These are phyloP conservation scores for Rhinoderma darwinii DNA, from an alignment of 2,113 vertebrate genomes.

Conservation along the genomic window DNA sequence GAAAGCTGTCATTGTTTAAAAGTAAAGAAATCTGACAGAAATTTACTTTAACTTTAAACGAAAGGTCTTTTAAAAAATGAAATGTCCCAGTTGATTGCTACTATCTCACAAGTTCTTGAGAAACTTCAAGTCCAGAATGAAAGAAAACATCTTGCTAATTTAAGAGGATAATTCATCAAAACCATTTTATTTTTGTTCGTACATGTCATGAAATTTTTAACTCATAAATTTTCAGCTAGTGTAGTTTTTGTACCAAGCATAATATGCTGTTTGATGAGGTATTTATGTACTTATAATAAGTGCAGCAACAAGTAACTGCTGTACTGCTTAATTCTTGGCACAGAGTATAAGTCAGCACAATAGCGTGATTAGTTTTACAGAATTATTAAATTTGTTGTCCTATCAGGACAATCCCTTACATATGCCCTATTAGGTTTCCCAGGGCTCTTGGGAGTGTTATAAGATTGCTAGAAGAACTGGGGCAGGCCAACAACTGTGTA, in stretches of 20 bases:
- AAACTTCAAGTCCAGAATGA: conserved; percentile 4
- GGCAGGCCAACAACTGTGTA: no score
- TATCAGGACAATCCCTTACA: no score
- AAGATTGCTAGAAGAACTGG: no score
- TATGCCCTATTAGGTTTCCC: no score
- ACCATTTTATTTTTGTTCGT: conserved; percentile 7
- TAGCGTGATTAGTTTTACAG: no score
- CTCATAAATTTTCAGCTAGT: not conserved
- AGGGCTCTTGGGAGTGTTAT: no score
- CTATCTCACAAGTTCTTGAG: conserved; percentile 21
- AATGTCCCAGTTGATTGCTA: not conserved
- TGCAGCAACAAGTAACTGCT: not conserved
- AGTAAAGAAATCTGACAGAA: not conserved
- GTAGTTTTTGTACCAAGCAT: not conserved
- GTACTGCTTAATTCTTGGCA: no score
- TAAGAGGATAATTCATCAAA: conserved; percentile 26
- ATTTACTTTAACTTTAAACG: conserved; percentile 1
- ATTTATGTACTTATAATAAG: not conserved
- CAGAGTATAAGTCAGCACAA: no score
- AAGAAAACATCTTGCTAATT: conserved; percentile 30
- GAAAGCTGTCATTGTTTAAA: not conserved
- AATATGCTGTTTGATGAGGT: not conserved
- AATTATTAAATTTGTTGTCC: no score
- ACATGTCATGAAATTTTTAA: not conserved
- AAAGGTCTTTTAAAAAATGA: not conserved